Conservation (phyloP, 1,140 invertebrate species). For the Dinothrombium tinctorium region DNA sequence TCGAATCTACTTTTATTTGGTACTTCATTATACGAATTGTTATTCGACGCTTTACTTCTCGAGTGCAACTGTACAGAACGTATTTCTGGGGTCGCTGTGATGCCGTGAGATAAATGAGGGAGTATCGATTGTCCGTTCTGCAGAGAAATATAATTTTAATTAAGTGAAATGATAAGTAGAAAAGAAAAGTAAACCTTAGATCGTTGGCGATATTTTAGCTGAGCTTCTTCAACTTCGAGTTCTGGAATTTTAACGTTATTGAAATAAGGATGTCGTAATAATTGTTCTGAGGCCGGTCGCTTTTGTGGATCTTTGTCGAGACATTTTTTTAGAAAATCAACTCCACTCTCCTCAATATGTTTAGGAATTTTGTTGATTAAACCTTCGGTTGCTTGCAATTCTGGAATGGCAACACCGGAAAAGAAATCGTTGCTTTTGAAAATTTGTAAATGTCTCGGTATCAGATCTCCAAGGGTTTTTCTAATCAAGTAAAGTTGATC, state of each 20-base stretch:
- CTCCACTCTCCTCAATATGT: constrained; percentile 34
- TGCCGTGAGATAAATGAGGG: too few species aligned
- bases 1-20: too few species aligned
- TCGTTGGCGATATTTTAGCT: constrained; percentile 2
- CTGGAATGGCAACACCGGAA: constrained; percentile 55
- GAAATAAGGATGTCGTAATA: constrained; percentile 69
- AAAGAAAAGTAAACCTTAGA: too few species aligned
- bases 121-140: too few species aligned
- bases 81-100: too few species aligned
- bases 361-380: constrained; percentile 58
- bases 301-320: constrained; percentile 76
- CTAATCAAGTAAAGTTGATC: constrained; percentile 91
- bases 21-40: too few species aligned
- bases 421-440: constrained; percentile 91
- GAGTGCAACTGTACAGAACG: too few species aligned
- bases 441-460: constrained; percentile 77
- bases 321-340: constrained; percentile 72
- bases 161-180: too few species aligned
- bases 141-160: too few species aligned
- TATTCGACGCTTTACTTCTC: too few species aligned
- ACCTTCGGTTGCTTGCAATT: constrained; percentile 39
- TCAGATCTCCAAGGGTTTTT: constrained; percentile 52
- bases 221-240: not conserved
- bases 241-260: constrained; percentile 15
- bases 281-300: constrained; percentile 64